These are phyloP conservation scores for Sialis lutaria DNA, from an alignment of 2,888 invertebrate species.

Conservation along the genomic window DNA sequence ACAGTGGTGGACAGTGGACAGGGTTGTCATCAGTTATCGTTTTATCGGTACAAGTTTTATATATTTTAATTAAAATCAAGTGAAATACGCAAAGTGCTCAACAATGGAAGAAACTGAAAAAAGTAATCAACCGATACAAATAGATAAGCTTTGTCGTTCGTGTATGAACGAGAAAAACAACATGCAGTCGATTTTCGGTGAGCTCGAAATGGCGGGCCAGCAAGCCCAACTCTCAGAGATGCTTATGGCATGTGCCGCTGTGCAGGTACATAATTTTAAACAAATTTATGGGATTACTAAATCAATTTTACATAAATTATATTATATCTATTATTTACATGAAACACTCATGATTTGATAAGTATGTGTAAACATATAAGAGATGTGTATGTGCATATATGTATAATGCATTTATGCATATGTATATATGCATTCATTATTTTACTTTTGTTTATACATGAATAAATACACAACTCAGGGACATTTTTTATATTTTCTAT, in stretches of 20 bases:
- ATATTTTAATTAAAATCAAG: too few relatives aligned
- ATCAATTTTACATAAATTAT: too few relatives aligned
- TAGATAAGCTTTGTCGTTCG: slow-evolving; percentile 26
- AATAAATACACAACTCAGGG: too few relatives aligned
- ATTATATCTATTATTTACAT: not conserved
- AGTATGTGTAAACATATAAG: not conserved
- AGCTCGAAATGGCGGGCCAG: slow-evolving; percentile 16
- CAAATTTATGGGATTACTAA: too few relatives aligned
- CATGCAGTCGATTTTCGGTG: slow-evolving; percentile 24
- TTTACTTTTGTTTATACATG: too few relatives aligned
- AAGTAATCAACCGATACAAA: not conserved
- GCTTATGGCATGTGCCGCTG: slow-evolving; percentile 24
- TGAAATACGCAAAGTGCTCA: not conserved
- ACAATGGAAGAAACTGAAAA: not conserved
- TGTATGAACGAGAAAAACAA: slow-evolving; percentile 22
- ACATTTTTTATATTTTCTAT: too few relatives aligned
- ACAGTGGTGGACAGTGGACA: too few relatives aligned
- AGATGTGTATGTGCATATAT: too few relatives aligned
- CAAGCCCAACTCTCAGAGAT: slow-evolving; percentile 22
- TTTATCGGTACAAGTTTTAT: too few relatives aligned
- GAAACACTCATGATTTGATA: not conserved
- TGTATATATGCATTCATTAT: too few relatives aligned
- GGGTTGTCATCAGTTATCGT: too few relatives aligned
- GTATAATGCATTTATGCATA: too few relatives aligned
- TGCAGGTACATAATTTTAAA: slow-evolving; percentile 17